phyloP scores from a whole-genome alignment of 2,113 vertebrate genomes.

The Nothocercus julius region DNA sequence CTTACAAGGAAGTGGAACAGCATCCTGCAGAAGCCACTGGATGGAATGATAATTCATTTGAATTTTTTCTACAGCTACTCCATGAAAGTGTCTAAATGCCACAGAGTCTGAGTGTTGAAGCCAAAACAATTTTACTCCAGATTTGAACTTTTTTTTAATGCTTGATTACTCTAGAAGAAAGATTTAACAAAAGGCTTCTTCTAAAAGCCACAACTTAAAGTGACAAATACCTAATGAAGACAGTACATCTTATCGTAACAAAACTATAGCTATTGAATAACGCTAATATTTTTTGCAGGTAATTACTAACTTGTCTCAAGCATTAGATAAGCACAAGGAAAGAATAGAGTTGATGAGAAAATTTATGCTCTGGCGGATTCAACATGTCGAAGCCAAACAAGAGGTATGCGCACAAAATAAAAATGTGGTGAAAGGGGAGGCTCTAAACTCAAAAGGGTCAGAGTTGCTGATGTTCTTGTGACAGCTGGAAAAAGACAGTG shows the following conservation, averaged over 20 bases:
- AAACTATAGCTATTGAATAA: not conserved
- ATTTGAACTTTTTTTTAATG: not conserved
- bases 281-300: constrained; percentile 78
- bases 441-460: not conserved
- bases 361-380: constrained; percentile 89
- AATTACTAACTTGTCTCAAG: constrained; percentile 86
- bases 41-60: not conserved
- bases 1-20: not conserved
- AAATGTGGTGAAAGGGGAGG: not conserved
- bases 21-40: not conserved
- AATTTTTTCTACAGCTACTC: not conserved
- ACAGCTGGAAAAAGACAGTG: not conserved
- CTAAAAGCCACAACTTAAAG: not conserved
- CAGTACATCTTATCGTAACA: not conserved
- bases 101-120: not conserved
- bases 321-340: constrained; percentile 89
- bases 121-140: not conserved
- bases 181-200: not conserved
- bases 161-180: not conserved
- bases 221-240: not conserved
- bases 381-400: constrained; percentile 82
- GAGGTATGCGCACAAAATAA: constrained; percentile 79
- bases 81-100: not conserved
- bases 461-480: not conserved
- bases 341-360: constrained; percentile 87